Evolutionary conservation across 2,888 invertebrate genomes (phyloP).

Genomic region (Tortricodes alternella): DNA sequence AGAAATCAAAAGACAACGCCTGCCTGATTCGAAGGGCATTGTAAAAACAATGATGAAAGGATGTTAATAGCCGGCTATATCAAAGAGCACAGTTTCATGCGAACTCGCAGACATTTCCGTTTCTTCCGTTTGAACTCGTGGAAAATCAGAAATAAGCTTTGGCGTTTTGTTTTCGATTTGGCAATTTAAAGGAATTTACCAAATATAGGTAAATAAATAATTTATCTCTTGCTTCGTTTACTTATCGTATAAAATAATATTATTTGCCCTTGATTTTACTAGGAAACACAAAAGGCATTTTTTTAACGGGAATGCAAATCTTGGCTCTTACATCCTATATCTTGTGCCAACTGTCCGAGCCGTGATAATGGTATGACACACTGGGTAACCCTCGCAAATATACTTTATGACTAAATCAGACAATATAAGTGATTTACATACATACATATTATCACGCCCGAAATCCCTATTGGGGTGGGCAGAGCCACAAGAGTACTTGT

Average conservation of each 20-base stretch:
- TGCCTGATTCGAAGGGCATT: conserved; percentile 14
- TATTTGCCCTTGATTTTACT: too few species aligned
- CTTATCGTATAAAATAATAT: too few species aligned
- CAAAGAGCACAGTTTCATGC: conserved; percentile 12
- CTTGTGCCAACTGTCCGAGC: background rate
- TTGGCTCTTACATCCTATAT: background rate
- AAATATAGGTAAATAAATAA: too few species aligned
- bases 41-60: conserved; percentile 27
- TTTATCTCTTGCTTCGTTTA: too few species aligned
- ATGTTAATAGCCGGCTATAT: conserved; percentile 11
- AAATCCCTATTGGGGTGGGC: too few species aligned
- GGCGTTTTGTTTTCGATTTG: background rate
- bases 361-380: conserved; percentile 10
- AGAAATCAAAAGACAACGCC: conserved; percentile 17
- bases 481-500: too few species aligned
- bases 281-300: too few species aligned
- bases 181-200: background rate
- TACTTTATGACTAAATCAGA: conserved; percentile 24
- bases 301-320: background rate
- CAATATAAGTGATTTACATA: too few species aligned
- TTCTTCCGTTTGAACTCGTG: background rate
- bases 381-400: conserved; percentile 21
- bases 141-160: conserved; percentile 5
- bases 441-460: too few species aligned
- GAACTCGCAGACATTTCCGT: conserved; percentile 12